Evolutionary conservation across 1,140 invertebrate species (phyloP).

Genomic region (Megalopta genalis): DNA sequence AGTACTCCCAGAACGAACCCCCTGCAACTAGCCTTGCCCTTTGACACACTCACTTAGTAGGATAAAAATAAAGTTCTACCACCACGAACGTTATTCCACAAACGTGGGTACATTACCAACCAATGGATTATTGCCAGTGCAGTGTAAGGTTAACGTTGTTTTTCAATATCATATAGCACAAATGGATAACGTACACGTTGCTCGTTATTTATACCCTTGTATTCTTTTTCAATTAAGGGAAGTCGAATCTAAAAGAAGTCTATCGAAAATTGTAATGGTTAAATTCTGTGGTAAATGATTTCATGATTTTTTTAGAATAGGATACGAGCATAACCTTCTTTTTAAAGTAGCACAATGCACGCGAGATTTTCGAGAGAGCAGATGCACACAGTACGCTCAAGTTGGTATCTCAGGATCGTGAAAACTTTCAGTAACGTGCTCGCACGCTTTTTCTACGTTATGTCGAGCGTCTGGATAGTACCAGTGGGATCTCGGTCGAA

Average conservation of each 20-base stretch:
- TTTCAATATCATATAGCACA: background rate
- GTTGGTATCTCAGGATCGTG: conserved; percentile 30
- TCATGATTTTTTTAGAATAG: background rate
- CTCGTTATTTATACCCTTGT: background rate
- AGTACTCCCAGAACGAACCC: conserved; percentile 65
- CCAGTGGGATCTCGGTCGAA: conserved; percentile 53
- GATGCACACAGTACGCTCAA: background rate
- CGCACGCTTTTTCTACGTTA: conserved; percentile 44
- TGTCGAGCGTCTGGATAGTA: conserved; percentile 33
- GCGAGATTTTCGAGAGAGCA: background rate
- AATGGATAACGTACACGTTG: background rate
- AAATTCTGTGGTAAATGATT: background rate
- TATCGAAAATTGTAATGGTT: background rate
- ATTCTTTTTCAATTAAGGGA: background rate
- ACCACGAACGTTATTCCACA: conserved; percentile 24
- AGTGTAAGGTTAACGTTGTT: background rate
- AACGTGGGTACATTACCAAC: conserved; percentile 23
- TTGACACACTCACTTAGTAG: conserved; percentile 72
- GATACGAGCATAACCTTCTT: conserved; percentile 10
- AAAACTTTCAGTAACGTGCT: conserved; percentile 30
- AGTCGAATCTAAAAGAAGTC: background rate
- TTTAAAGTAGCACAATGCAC: background rate
- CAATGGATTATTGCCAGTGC: conserved; percentile 39
- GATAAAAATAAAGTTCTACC: conserved; percentile 67
- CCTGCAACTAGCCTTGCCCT: conserved; percentile 77